These are phyloP conservation scores for Stegodyphus mimosarum DNA, from an alignment of 1,140 invertebrate genomes.

Conservation along the genomic window DNA sequence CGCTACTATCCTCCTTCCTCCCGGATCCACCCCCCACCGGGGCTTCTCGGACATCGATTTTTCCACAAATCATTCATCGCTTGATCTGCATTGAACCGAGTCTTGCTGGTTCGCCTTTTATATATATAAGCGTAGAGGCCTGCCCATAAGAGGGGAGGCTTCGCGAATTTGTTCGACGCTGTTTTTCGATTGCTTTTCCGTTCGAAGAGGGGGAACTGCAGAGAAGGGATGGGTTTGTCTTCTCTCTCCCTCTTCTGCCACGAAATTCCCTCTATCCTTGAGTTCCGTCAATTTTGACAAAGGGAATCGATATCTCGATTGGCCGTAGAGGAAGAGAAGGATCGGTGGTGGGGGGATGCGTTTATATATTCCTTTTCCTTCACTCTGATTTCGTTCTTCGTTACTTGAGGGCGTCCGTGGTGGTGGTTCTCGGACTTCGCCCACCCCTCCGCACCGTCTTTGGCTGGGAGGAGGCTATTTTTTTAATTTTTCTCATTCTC, in stretches of 20 bases:
- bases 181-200: conserved; percentile 41
- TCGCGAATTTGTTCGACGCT: conserved; percentile 38
- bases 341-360: background rate
- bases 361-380: no score
- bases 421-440: background rate
- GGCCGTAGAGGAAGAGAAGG: conserved; percentile 4
- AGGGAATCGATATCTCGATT: conserved; percentile 58
- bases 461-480: no score
- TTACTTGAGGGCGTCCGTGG: no score
- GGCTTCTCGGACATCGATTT: conserved; percentile 52
- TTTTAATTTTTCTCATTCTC: no score
- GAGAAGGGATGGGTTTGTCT: background rate
- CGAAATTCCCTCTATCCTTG: conserved; percentile 26
- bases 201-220: background rate
- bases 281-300: conserved; percentile 54
- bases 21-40: background rate
- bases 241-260: background rate
- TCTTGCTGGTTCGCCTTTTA: background rate
- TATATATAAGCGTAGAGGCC: background rate
- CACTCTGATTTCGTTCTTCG: no score
- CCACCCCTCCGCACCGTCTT: background rate
- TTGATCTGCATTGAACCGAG: conserved; percentile 50
- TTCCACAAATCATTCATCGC: conserved; percentile 55
- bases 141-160: background rate
- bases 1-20: background rate